Evolutionary conservation across 2,113 vertebrate genomes (phyloP).

Genomic region (Channa maculata): DNA sequence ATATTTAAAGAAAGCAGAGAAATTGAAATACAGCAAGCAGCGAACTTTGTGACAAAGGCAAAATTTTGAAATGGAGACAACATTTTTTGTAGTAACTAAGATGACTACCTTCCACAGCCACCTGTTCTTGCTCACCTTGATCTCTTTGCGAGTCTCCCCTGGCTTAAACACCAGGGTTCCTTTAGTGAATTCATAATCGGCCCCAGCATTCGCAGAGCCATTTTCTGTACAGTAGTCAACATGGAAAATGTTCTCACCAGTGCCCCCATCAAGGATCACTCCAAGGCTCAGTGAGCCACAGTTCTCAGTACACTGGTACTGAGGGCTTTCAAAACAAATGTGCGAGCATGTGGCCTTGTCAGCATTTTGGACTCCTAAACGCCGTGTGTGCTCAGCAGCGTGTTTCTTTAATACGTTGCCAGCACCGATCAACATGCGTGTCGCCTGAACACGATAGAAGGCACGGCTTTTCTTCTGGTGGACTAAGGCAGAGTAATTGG

Average conservation of each 20-base stretch:
- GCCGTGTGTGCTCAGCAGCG: constrained; percentile 83
- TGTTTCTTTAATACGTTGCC: constrained; percentile 93
- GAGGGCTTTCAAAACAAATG: constrained; percentile 89
- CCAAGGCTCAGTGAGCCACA: constrained; percentile 87
- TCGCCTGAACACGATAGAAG: constrained; percentile 95
- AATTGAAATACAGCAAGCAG: neutral
- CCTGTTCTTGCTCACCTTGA: constrained; percentile 71
- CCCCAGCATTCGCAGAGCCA: constrained; percentile 93
- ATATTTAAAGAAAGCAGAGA: neutral
- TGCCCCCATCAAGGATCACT: constrained; percentile 85
- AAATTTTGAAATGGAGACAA: too few relatives aligned
- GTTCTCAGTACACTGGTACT: constrained; percentile 94
- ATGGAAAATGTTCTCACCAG: constrained; percentile 88
- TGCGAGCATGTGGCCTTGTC: constrained; percentile 83
- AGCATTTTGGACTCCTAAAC: constrained; percentile 11
- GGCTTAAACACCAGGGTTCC: constrained; percentile 83
- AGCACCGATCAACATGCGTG: constrained; percentile 91
- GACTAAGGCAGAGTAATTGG: constrained; percentile 90
- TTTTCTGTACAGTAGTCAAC: constrained; percentile 96
- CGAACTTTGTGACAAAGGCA: too few relatives aligned
- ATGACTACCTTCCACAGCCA: neutral
- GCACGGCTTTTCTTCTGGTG: constrained; percentile 95
- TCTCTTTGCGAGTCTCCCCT: constrained; percentile 80
- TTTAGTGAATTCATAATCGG: constrained; percentile 88
- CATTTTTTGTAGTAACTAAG: too few relatives aligned